These are phyloP conservation scores for Conus canariensis DNA, from an alignment of 2,888 invertebrate species.

Conservation along the genomic window DNA sequence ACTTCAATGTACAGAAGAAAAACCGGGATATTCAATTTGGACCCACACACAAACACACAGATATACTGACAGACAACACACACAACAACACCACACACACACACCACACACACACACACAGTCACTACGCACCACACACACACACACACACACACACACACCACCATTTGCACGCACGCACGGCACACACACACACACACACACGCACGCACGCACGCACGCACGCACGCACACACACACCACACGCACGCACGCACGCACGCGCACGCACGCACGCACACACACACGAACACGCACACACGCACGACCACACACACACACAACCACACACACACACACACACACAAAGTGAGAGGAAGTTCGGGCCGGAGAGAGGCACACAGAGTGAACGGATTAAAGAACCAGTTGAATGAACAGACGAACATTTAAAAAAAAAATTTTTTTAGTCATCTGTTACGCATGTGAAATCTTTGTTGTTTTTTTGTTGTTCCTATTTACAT, in stretches of 20 bases:
- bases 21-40: too few relatives aligned
- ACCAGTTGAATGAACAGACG: too few relatives aligned
- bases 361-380: not conserved
- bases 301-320: not conserved
- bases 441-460: too few relatives aligned
- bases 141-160: slow-evolving; percentile 29
- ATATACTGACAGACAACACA: too few relatives aligned
- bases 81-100: too few relatives aligned
- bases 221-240: not conserved
- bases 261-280: not conserved
- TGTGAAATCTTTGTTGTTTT: too few relatives aligned
- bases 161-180: not conserved
- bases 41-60: too few relatives aligned
- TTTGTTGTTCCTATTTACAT: too few relatives aligned
- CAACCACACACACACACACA: not conserved
- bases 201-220: not conserved
- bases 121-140: too few relatives aligned
- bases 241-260: not conserved
- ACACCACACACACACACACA: too few relatives aligned
- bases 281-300: not conserved
- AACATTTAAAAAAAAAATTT: too few relatives aligned
- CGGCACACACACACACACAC: slow-evolving; percentile 20
- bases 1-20: too few relatives aligned
- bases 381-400: not conserved
- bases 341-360: not conserved